Evolutionary conservation across 2,113 vertebrate genomes (phyloP).

Genomic region (Scalopus aquaticus): DNA sequence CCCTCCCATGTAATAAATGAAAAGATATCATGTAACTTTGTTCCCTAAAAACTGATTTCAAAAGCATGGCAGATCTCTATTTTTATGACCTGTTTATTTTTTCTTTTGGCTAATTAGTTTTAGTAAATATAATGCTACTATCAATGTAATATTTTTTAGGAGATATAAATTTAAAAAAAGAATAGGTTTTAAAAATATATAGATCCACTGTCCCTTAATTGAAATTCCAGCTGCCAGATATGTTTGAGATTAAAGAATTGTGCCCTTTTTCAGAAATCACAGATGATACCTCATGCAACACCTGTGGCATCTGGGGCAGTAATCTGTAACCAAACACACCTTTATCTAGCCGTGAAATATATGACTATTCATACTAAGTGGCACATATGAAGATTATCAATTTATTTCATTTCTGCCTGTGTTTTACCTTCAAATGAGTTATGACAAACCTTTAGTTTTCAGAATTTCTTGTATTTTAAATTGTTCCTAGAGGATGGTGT

Average conservation of each 20-base stretch:
- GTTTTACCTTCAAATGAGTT: neutral
- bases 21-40: slow-evolving; percentile 6
- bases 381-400: neutral
- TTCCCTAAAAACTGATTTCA: neutral
- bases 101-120: slow-evolving; percentile 16
- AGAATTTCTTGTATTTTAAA: slow-evolving; percentile 38
- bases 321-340: neutral
- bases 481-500: neutral
- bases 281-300: neutral
- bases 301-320: neutral
- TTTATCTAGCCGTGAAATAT: neutral
- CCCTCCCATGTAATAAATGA: neutral
- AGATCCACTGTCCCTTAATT: neutral
- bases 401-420: neutral
- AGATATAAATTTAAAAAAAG: neutral
- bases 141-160: neutral
- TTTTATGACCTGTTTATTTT: neutral
- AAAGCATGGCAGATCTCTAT: neutral
- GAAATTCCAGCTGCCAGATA: neutral
- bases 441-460: neutral
- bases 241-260: neutral
- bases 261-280: neutral
- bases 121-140: neutral
- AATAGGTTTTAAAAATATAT: neutral
- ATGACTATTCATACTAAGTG: neutral